Base-by-base conservation (phyloP, 2,888 invertebrate species). In the Leptopilina syphax region DNA sequence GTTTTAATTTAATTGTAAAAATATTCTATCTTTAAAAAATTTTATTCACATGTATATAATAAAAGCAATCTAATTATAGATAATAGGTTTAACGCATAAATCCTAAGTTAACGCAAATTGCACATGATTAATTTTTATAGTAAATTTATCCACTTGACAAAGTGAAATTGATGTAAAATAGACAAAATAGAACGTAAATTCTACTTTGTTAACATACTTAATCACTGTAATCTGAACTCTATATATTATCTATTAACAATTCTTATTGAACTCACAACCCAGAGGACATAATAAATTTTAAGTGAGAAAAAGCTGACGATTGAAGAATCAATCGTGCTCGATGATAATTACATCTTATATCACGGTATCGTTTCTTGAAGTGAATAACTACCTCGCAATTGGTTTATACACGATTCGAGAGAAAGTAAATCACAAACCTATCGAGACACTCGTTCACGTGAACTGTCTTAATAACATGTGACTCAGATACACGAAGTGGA, bases 321-420 rank as follows among this genome's bases (percentile, higher is more conserved):
- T 73, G 73, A 73, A 54, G 73, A 73, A 73, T 73, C 73, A 73
- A 73, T 73, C 73, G 73, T 57, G 73, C 34, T 57, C 57, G 73
- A 54, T 10, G 18, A 73, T 73, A 57, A 73, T 73, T 73, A 73
- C 73, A 73, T n/a, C 57, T 73, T 73, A 57, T 54, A 57, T 73
- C 73, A 57, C 10, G 57, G 34, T 57, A 73, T 57, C 57, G 73
- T 73, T 73, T 73, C 73, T 73, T 34, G 34, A 41, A 73, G 27
- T 73, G 73, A 73, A 73, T 73, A 57, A 73, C 73, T 73, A 57
- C 57, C n/a, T n/a, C 57, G 57, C n/a, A 57, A 41, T 60, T 57
- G 34, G 57, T 34, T 57, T 34, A 57, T 73, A 57, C 54, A n/a
- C 50, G 57, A 57, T 73, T 60, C 41, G 50, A 73, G 73, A 73